phyloP scores from a whole-genome alignment of 2,888 invertebrate species.

The Caenorhabditis plicata region DNA sequence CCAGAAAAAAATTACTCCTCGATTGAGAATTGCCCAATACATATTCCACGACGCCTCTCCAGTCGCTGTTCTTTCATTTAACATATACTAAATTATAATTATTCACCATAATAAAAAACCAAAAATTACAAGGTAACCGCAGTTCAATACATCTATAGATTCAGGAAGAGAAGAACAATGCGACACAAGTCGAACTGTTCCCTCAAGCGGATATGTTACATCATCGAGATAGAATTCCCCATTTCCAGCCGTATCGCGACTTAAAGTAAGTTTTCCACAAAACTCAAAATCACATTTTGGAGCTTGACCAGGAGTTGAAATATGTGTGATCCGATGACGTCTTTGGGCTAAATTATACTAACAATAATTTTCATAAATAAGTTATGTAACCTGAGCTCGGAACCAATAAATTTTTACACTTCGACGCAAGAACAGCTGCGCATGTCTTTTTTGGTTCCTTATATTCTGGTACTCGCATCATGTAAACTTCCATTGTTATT shows the following conservation, averaged over 20 bases:
- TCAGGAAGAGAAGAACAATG: constrained; percentile 43
- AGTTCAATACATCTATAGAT: constrained; percentile 44
- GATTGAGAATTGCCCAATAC: constrained; percentile 51
- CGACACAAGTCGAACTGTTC: constrained; percentile 44
- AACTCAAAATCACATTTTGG: constrained; percentile 35
- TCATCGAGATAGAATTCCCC: constrained; percentile 45
- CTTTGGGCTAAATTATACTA: constrained; percentile 20
- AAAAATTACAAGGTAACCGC: constrained; percentile 40
- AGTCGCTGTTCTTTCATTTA: constrained; percentile 28
- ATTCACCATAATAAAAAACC: background rate
- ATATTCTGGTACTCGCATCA: constrained; percentile 35
- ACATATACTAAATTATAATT: constrained; percentile 27
- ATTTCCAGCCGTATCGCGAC: constrained; percentile 29
- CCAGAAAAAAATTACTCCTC: constrained; percentile 51
- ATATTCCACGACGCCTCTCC: constrained; percentile 43
- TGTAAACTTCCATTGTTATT: constrained; percentile 32
- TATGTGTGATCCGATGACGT: constrained; percentile 6
- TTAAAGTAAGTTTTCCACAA: constrained; percentile 32
- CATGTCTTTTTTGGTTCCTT: constrained; percentile 32
- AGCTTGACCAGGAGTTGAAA: constrained; percentile 17
- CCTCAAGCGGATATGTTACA: constrained; percentile 52
- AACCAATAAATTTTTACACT: constrained; percentile 29
- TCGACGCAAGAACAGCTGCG: constrained; percentile 31
- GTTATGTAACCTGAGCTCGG: too few relatives aligned
- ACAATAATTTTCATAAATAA: too few relatives aligned